phyloP scores from a whole-genome alignment of 2,888 invertebrate species.

The Dicyrtomina minuta region DNA sequence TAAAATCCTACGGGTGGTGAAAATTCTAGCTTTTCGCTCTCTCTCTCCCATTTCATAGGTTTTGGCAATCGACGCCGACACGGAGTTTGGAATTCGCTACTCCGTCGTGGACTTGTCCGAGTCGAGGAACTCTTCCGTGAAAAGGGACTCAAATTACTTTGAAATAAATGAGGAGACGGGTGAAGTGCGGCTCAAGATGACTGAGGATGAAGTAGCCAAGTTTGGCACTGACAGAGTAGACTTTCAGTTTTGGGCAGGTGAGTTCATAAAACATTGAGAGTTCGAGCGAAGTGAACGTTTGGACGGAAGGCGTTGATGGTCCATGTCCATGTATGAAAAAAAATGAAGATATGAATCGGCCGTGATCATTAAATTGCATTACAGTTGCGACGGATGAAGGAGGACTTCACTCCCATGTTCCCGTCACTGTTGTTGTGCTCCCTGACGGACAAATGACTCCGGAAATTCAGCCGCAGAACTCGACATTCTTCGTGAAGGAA shows the following conservation, averaged over 20 bases:
- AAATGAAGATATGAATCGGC: too few relatives aligned
- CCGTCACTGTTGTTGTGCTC: slow-evolving; percentile 51
- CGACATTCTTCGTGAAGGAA: slow-evolving; percentile 56
- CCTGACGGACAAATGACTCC: slow-evolving; percentile 48
- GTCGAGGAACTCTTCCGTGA: slow-evolving; percentile 64
- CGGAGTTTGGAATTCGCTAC: slow-evolving; percentile 72
- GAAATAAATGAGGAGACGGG: slow-evolving; percentile 74
- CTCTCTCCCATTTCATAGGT: slow-evolving; percentile 57
- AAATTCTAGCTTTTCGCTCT: slow-evolving; percentile 12
- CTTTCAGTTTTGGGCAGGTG: slow-evolving; percentile 51
- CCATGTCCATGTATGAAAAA: too few relatives aligned
- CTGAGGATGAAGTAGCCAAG: slow-evolving; percentile 47
- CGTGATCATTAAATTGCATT: too few relatives aligned
- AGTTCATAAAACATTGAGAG: slow-evolving; percentile 44
- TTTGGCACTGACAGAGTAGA: slow-evolving; percentile 50
- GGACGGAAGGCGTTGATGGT: slow-evolving; percentile 57
- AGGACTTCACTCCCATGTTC: slow-evolving; percentile 51
- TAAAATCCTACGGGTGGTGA: slow-evolving; percentile 26
- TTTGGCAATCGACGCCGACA: slow-evolving; percentile 77
- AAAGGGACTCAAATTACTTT: slow-evolving; percentile 64
- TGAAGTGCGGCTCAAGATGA: slow-evolving; percentile 64
- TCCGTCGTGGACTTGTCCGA: slow-evolving; percentile 67
- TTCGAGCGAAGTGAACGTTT: slow-evolving; percentile 57
- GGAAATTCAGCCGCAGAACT: slow-evolving; percentile 52
- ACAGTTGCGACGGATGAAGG: slow-evolving; percentile 54